Conservation (phyloP, 2,888 invertebrate species). For the Mactromeris polynyma region DNA sequence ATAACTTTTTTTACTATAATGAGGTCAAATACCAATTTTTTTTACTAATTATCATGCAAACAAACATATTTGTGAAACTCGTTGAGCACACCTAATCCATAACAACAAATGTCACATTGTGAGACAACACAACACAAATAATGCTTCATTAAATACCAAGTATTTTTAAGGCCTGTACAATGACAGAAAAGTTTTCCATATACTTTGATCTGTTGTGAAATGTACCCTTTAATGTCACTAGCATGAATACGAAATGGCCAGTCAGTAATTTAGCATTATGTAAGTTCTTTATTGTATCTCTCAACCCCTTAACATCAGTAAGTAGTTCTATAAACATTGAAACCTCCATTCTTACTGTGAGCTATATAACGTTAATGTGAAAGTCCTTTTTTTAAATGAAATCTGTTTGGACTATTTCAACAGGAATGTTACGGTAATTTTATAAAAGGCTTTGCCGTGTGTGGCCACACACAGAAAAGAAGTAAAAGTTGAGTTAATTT, state of each 20-base stretch:
- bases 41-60: too few species aligned
- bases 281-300: neutral
- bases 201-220: neutral
- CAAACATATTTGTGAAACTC: neutral
- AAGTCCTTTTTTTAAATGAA: slow-evolving; percentile 1
- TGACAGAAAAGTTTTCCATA: slow-evolving; percentile 6
- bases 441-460: neutral
- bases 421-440: slow-evolving; percentile 3
- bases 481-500: neutral
- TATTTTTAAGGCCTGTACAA: slow-evolving; percentile 15
- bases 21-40: too few species aligned
- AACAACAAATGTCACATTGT: slow-evolving; percentile 36
- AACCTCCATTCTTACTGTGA: neutral
- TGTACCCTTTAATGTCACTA: slow-evolving; percentile 5
- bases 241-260: neutral
- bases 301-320: neutral
- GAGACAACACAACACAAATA: neutral
- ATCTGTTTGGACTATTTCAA: neutral
- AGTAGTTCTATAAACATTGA: slow-evolving; percentile 15
- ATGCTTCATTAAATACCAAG: slow-evolving; percentile 40
- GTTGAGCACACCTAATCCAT: neutral
- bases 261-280: neutral
- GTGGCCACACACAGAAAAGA: slow-evolving; percentile 10
- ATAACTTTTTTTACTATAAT: too few species aligned
- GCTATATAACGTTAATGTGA: neutral